These are phyloP conservation scores for Ophiothrix spiculata DNA, from an alignment of 35 echinoderm and acorn worm genomes.

Conservation along the genomic window DNA sequence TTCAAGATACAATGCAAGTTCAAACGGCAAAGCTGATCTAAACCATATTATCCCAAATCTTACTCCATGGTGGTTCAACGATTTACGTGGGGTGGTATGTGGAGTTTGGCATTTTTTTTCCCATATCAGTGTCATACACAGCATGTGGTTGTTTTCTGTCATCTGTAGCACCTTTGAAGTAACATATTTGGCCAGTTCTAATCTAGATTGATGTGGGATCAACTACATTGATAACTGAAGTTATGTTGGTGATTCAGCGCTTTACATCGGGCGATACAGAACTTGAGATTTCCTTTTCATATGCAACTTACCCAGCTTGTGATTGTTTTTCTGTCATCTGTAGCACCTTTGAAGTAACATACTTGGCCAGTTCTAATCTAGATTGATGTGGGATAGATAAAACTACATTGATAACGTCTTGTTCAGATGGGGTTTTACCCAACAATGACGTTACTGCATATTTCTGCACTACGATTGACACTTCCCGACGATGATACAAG, in stretches of 20 bases:
- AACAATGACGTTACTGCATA: conserved; percentile 58
- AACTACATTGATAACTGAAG: conserved; percentile 67
- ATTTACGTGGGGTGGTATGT: too few relatives aligned
- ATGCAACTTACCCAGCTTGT: conserved; percentile 44
- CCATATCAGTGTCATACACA: conserved; percentile 27
- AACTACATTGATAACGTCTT: conserved; percentile 72
- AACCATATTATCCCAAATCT: too few relatives aligned
- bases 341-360: conserved; percentile 72
- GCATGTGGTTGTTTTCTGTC: conserved; percentile 39
- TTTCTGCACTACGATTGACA: conserved; percentile 64
- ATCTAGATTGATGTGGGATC: conserved; percentile 34
- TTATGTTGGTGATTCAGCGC: too few relatives aligned
- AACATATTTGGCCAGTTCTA: conserved; percentile 74
- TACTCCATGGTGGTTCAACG: too few relatives aligned
- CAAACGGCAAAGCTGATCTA: too few relatives aligned
- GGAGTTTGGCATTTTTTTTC: not conserved
- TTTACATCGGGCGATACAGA: too few relatives aligned
- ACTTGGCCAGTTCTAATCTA: conserved; percentile 62
- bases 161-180: conserved; percentile 64
- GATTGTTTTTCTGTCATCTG: conserved; percentile 40
- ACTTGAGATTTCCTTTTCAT: not conserved
- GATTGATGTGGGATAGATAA: conserved; percentile 50
- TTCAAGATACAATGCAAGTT: too few relatives aligned
- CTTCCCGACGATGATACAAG: conserved; percentile 75
- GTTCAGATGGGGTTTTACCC: conserved; percentile 64